A percentile compares a stretch with the other conserved stretches of the same genome.
These are phyloP conservation scores for Caprella mutica DNA, from an alignment of 2,888 invertebrate species.

Conservation along the genomic window DNA sequence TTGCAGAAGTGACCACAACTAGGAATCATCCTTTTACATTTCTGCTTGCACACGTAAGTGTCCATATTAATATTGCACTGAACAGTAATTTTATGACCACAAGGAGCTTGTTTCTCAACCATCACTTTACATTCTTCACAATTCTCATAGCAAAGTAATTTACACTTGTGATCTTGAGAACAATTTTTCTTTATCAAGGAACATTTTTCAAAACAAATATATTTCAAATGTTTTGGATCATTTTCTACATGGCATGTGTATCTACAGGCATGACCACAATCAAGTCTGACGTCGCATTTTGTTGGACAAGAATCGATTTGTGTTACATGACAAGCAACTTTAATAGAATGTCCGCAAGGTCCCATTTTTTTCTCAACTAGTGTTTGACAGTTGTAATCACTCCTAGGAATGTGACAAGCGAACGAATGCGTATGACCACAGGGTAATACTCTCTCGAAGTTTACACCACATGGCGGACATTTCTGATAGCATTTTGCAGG, in stretches of 20 bases:
- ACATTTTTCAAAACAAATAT: conserved; percentile 27
- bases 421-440: conserved; percentile 6
- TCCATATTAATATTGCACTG: conserved; percentile 39
- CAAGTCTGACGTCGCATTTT: conserved; percentile 47
- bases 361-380: conserved; percentile 30
- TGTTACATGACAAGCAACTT: conserved; percentile 41
- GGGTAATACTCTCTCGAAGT: conserved; percentile 13
- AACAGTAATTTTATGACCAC: conserved; percentile 46
- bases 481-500: conserved; percentile 37
- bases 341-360: conserved; percentile 36
- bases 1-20: conserved; percentile 37
- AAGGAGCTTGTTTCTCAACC: conserved; percentile 37
- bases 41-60: background rate
- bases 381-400: conserved; percentile 31
- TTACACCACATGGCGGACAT: conserved; percentile 34
- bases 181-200: conserved; percentile 36
- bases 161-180: conserved; percentile 45
- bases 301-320: conserved; percentile 41
- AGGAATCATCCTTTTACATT: conserved; percentile 37
- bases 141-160: conserved; percentile 45
- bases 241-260: conserved; percentile 48
- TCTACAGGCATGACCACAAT: conserved; percentile 54
- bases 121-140: conserved; percentile 31
- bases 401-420: background rate
- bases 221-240: conserved; percentile 50